Base-by-base conservation (phyloP, 2,888 invertebrate genomes). In the Bellardia bayeri region DNA sequence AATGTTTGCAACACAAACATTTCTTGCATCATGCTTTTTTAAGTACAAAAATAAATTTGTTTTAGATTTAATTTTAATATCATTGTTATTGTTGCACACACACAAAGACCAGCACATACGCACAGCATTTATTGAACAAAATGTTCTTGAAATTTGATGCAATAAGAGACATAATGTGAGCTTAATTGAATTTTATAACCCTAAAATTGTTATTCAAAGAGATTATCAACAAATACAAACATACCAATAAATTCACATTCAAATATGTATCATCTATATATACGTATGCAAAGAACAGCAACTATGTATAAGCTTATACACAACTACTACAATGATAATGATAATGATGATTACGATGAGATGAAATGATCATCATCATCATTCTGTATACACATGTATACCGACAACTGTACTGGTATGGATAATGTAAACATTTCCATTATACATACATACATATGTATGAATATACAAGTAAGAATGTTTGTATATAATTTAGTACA, bases 181-280 rank as follows among this genome's bases (percentile, higher is more conserved):
- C 87, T 78, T 87, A 87, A 87, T 87, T 87, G 85, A 87, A 87
- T 87, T 87, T 82, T 87, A 87, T 87, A 87, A 87, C 87, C 87
- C 82, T 87, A 85, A 87, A 87, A 87, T 87, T 87, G 87, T 87
- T 87, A 85, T 87, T 87, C 76, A 85, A 87, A 87, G 81, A 78
- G 87, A 87, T 87, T 87, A 87, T 84, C 87, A 81, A 87, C 72
- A 66, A 68, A 84, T 76, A 76, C 33, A 76, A 30, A 79, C 71
- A 78, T 2, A 51, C 33, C 11, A 33, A 56, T n/a, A 80, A 45
- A 78, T 66, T 74, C 11, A 58, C 42, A 30, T 40, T n/a, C 4
- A 40, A n/a, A 75, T 37, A 64, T 80, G 23, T 79, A 51, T 23
- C 23, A 23, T 23, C 23, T 23, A 23, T 8, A 51, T 37, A 3